These are phyloP conservation scores for Apis florea DNA, from an alignment of 1,140 invertebrate species.

Conservation along the genomic window DNA sequence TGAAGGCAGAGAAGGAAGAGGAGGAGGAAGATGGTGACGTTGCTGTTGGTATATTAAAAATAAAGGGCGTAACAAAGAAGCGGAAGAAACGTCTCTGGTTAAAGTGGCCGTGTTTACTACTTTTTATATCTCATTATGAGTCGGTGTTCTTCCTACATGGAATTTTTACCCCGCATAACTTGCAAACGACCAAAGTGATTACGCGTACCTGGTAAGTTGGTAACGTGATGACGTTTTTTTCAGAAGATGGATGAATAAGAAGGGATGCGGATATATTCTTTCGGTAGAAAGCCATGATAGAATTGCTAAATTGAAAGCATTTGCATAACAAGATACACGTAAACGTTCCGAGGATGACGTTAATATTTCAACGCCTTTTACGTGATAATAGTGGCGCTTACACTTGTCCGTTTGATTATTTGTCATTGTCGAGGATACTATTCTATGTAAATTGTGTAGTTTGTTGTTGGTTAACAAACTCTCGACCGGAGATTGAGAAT, in stretches of 20 bases:
- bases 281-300: too few relatives aligned
- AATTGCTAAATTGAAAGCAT: constrained; percentile 5
- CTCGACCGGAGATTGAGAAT: too few relatives aligned
- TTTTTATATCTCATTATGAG: constrained; percentile 17
- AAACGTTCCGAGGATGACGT: too few relatives aligned
- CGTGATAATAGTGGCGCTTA: not conserved
- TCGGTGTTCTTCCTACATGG: not conserved
- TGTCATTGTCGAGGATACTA: too few relatives aligned
- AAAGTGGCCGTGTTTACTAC: constrained; percentile 39
- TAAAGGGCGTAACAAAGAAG: constrained; percentile 40
- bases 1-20: constrained; percentile 1
- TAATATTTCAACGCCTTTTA: not conserved
- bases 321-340: constrained; percentile 3
- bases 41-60: constrained; percentile 24
- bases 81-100: constrained; percentile 42
- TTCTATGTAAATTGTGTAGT: not conserved
- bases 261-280: not conserved
- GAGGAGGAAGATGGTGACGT: constrained; percentile 1
- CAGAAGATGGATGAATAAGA: too few relatives aligned
- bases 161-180: not conserved
- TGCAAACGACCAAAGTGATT: not conserved
- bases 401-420: not conserved
- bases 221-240: not conserved
- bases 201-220: not conserved
- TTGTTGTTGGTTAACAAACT: too few relatives aligned